Evolutionary conservation across 2,888 invertebrate genomes (phyloP).

Genomic region (Sminthurides aquaticus): DNA sequence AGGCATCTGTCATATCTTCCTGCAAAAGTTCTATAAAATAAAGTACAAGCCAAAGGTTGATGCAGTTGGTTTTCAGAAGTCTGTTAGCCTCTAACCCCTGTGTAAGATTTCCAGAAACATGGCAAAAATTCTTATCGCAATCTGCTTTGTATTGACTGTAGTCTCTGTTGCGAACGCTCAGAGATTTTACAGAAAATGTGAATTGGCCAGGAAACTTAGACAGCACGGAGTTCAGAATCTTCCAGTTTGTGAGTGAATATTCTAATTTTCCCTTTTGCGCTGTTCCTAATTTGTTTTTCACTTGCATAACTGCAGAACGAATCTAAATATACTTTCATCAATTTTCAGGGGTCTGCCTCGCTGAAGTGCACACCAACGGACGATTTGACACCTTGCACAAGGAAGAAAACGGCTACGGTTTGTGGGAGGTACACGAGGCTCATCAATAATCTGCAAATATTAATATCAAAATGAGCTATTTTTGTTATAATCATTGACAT

Average conservation of each 20-base stretch:
- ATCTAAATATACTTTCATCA: background rate
- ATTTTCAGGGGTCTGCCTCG: conserved; percentile 20
- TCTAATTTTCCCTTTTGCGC: conserved; percentile 5
- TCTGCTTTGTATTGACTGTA: background rate
- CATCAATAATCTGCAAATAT: background rate
- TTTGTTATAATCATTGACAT: conserved; percentile 5
- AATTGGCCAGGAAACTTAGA: conserved; percentile 9
- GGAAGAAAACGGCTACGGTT: conserved; percentile 14
- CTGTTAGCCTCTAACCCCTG: background rate
- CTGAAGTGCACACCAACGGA: conserved; percentile 22
- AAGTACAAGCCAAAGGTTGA: background rate
- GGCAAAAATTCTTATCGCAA: background rate
- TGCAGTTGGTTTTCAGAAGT: background rate
- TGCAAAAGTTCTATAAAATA: background rate
- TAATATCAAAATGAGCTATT: conserved; percentile 3
- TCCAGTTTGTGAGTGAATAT: conserved; percentile 12
- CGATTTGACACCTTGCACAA: conserved; percentile 20
- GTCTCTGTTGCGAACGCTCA: background rate
- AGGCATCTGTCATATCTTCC: no score
- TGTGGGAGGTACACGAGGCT: conserved; percentile 23
- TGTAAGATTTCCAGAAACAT: conserved; percentile 4
- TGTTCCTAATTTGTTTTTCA: no score
- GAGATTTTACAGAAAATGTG: conserved; percentile 10
- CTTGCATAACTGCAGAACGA: background rate
- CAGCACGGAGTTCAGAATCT: conserved; percentile 18